Evolutionary conservation across 2,888 invertebrate genomes (phyloP), one percentile per base, ranked within the genome.

Genomic region (Cylindroiulus punctatus): DNA sequence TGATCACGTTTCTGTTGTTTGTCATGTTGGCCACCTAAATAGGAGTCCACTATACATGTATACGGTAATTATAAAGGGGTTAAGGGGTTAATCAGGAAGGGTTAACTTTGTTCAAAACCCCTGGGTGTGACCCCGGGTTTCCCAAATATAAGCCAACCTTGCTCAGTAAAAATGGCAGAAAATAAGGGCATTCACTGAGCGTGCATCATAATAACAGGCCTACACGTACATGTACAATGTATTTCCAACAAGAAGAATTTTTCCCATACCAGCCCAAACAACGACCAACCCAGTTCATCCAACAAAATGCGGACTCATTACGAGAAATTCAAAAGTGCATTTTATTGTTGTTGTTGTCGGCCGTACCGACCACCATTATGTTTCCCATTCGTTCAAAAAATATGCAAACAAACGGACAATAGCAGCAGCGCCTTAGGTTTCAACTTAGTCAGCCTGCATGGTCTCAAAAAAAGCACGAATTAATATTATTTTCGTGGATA

Each of bases 231-330:
- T n/a, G n/a, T n/a, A n/a, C n/a, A n/a, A n/a, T n/a, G n/a, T n/a
- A 65, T 40, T 40, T 40, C 8, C 4, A 40, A 40, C 8, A 44
- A 65, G 32, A 2, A 30, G 12, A 30, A 76, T 32, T 32, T 32
- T 32, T 76, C 76, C 76, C 76, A 76, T 76, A 26, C 26, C 26
- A 65, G 65, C 65, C 65, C n/a, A 65, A 26, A 65, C 40, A 40
- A 8, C 8, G 76, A 76, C 76, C 76, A 76, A 76, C 76, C 76
- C 76, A 76, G 17, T 76, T 76, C 26, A 76, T 14, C n/a, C 26
- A 76, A 30, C 76, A 17, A 76, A 76, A 76, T 76, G 76, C 14
- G 76, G 76, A 76, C 76, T 76, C 76, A 76, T 76, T 76, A 76
- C 76, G 3, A 76, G 30, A 76, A 76, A 76, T 76, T 76, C 76